Evolutionary conservation across 2,797 vertebrate genomes (phyloP).

Genomic region (Ibycter americanus): DNA sequence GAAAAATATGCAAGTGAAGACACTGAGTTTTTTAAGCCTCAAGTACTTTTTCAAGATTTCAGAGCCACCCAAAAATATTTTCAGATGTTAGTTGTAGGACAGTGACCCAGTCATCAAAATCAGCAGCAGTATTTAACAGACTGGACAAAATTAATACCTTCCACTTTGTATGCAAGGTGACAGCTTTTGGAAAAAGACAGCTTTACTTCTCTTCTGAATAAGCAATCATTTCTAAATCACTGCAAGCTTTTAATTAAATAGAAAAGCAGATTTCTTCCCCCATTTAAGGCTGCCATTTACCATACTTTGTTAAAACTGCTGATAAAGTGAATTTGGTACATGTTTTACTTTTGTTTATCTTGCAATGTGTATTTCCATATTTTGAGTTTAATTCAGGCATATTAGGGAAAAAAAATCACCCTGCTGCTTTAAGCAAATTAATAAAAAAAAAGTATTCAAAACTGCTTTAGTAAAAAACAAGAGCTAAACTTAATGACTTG

Average conservation of each 20-base stretch:
- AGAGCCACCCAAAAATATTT: background rate
- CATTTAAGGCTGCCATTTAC: background rate
- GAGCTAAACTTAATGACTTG: background rate
- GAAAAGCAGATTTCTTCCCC: background rate
- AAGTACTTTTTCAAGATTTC: background rate
- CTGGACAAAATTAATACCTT: background rate
- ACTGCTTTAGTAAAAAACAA: background rate
- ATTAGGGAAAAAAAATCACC: background rate
- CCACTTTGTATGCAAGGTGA: background rate
- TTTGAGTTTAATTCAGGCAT: background rate
- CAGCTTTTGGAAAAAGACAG: background rate
- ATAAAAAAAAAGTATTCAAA: background rate
- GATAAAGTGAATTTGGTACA: background rate
- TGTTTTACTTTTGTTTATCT: background rate
- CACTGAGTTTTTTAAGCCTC: background rate
- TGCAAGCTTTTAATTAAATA: background rate
- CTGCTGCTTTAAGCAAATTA: background rate
- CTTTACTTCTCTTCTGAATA: background rate
- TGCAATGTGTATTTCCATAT: background rate
- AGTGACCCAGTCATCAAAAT: background rate
- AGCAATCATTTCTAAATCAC: background rate
- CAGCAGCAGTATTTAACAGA: background rate
- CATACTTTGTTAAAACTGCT: background rate
- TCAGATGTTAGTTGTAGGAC: background rate
- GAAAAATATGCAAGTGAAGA: slow-evolving; percentile 1